These are phyloP conservation scores for Apodemia duryi DNA, from an alignment of 2,888 invertebrate genomes.

Conservation along the genomic window DNA sequence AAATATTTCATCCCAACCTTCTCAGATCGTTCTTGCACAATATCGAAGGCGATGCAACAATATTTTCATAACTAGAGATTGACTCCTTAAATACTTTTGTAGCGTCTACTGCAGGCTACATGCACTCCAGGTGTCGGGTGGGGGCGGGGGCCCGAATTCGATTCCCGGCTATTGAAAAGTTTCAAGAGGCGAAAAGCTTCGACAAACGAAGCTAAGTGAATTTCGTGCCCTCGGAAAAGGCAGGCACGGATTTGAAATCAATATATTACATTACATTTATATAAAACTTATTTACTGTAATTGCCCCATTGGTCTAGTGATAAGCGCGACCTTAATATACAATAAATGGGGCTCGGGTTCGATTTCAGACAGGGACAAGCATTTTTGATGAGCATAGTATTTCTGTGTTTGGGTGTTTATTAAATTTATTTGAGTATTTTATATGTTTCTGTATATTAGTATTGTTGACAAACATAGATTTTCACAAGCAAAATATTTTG, in stretches of 20 bases:
- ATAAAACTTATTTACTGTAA: slow-evolving; percentile 2
- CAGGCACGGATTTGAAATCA: slow-evolving; percentile 47
- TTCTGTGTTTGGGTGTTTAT: no score
- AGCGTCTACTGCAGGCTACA: slow-evolving; percentile 35
- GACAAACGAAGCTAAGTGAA: slow-evolving; percentile 80
- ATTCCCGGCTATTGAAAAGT: slow-evolving; percentile 78
- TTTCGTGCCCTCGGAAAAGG: slow-evolving; percentile 70
- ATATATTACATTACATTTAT: neutral
- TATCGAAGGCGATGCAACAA: neutral
- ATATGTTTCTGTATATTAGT: no score
- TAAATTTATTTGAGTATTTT: no score
- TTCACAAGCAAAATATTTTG: no score
- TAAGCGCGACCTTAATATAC: no score
- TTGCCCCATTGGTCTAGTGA: no score
- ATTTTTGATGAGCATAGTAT: no score
- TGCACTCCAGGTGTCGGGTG: slow-evolving; percentile 36
- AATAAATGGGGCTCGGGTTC: no score
- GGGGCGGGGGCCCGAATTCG: slow-evolving; percentile 61
- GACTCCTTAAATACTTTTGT: slow-evolving; percentile 20
- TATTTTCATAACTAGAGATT: slow-evolving; percentile 13
- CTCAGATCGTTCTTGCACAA: neutral
- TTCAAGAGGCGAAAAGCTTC: slow-evolving; percentile 80
- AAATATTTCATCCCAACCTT: no score
- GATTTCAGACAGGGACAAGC: no score
- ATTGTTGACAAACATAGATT: no score